Base-by-base conservation (phyloP, 2,888 invertebrate genomes). In the Fabriciana adippe region DNA sequence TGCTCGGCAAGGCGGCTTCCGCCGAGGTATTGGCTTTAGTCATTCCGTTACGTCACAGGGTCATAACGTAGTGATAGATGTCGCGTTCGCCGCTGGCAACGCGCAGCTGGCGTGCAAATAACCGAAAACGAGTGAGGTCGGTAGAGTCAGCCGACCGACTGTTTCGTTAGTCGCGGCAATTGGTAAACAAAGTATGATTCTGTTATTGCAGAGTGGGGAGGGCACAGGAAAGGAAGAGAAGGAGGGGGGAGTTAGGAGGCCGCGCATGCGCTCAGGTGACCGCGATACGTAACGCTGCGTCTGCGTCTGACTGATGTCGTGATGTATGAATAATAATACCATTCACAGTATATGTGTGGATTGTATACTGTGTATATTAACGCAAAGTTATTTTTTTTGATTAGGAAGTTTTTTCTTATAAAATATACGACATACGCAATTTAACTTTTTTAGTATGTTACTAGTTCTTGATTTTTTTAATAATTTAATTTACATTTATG, bases 91-190 rank as follows among this genome's bases (percentile, higher is more conserved):
- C 89, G 88, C 82, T 80, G 80, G 81, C 88, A 87, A 86, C 90
- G 88, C 88, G 88, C 87, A 87, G 84, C 87, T 83, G 78, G 78
- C 74, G 81, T 85, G 84, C 84, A 83, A 83, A 81, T 79, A 79
- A 82, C 80, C 80, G 76, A 97, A 97, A 97, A 97, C 90, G 97
- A 76, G 97, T 96, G 78, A 97, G 97, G 78, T 97, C 97, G 80
- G 97, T 96, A 75, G 97, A 79, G 86, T 78, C 84, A 84, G 81
- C 86, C 85, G 87, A 87, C 87, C 84, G 86, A 90, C 92, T 91
- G 87, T 83, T 85, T 89, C 86, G 89, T 90, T 89, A 89, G 87
- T 90, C 90, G 90, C 83, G 79, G 84, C 87, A 91, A 89, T 91
- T 89, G 89, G 92, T 92, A 90, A 91, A 91, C 90, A 90, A 85